These are phyloP conservation scores for Carpatolechia fugitivella DNA, from an alignment of 2,888 invertebrate species.

Conservation along the genomic window DNA sequence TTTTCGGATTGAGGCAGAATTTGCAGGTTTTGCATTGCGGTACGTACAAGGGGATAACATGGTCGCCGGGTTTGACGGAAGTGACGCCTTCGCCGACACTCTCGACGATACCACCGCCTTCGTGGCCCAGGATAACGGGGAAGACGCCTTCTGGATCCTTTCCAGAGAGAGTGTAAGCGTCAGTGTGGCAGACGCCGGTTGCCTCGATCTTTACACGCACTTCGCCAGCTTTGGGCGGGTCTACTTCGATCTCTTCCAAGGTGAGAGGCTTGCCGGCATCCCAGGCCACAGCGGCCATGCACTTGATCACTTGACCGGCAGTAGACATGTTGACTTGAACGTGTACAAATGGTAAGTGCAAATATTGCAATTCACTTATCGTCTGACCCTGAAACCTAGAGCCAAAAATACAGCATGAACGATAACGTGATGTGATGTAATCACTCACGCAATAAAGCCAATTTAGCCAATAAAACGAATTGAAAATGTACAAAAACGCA, in stretches of 20 bases:
- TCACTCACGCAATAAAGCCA: too few relatives aligned
- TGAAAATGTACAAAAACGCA: neutral
- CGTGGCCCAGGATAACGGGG: constrained; percentile 96
- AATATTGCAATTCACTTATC: constrained; percentile 17
- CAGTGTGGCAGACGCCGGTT: constrained; percentile 94
- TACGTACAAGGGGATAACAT: constrained; percentile 97
- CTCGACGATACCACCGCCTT: constrained; percentile 98
- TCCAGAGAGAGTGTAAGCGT: constrained; percentile 93
- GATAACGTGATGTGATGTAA: constrained; percentile 13
- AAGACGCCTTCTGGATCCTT: constrained; percentile 94
- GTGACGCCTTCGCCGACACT: constrained; percentile 96
- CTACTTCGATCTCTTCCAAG: constrained; percentile 95
- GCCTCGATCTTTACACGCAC: constrained; percentile 89
- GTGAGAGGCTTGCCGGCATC: constrained; percentile 92
- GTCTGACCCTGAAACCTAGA: constrained; percentile 16
- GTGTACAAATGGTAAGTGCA: constrained; percentile 36
- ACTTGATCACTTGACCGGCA: constrained; percentile 87
- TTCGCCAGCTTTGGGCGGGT: constrained; percentile 95
- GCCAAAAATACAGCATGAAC: constrained; percentile 3
- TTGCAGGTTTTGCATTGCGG: constrained; percentile 98
- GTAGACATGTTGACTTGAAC: constrained; percentile 51
- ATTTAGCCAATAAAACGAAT: too few relatives aligned
- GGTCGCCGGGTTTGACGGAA: constrained; percentile 92
- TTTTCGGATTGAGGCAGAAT: constrained; percentile 96
- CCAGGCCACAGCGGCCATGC: constrained; percentile 98